These are phyloP conservation scores for Paralichthys olivaceus DNA, from an alignment of 2,113 vertebrate species.

Conservation along the genomic window DNA sequence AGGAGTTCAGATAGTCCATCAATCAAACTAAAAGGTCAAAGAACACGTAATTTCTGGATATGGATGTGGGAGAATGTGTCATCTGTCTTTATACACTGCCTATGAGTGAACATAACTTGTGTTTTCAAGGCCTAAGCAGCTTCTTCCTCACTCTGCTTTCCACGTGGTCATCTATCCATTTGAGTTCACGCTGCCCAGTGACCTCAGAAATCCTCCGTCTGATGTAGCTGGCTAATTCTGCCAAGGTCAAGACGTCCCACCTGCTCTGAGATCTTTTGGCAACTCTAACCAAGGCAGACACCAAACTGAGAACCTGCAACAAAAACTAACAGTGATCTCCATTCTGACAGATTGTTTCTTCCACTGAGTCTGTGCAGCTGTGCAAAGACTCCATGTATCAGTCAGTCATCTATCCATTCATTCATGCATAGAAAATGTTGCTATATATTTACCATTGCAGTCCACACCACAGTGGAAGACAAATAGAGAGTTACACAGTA, in stretches of 20 bases:
- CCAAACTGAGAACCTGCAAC: constrained; percentile 58
- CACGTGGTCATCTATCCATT: constrained; percentile 24
- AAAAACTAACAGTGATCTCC: neutral
- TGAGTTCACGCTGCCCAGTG: constrained; percentile 33
- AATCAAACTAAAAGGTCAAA: too few relatives aligned
- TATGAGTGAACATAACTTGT: neutral
- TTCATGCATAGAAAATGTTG: neutral
- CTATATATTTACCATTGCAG: constrained; percentile 73
- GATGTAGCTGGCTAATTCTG: constrained; percentile 60
- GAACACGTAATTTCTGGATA: too few relatives aligned
- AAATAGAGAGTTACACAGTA: constrained; percentile 46
- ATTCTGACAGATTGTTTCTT: neutral
- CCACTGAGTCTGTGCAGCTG: too few relatives aligned
- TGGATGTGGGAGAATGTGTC: too few relatives aligned
- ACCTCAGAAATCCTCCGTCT: constrained; percentile 47
- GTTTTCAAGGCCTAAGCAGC: neutral
- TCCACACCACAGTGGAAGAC: constrained; percentile 46
- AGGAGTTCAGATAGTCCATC: neutral
- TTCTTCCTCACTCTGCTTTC: constrained; percentile 70
- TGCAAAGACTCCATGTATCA: neutral
- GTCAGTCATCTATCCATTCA: neutral
- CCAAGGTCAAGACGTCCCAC: constrained; percentile 55
- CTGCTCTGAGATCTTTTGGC: constrained; percentile 63
- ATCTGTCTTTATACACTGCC: too few relatives aligned
- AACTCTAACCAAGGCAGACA: constrained; percentile 63